Conservation (phyloP, 2,888 invertebrate species). For the Lissocephala sabroskyi region DNA sequence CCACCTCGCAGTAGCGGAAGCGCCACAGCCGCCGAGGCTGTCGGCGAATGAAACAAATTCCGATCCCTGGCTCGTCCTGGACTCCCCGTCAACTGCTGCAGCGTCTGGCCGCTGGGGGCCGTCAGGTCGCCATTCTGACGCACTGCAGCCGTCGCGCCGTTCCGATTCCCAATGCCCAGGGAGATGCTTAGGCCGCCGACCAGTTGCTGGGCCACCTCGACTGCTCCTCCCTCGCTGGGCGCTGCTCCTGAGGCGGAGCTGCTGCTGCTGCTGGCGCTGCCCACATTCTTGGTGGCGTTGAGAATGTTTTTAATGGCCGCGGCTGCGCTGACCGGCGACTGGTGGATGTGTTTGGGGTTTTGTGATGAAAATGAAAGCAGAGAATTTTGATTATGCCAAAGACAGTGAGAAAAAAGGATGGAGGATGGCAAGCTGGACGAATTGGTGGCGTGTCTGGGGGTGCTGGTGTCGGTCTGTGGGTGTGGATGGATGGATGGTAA, state of each 20-base stretch:
- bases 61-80: conserved; percentile 72
- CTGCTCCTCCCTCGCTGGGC: conserved; percentile 18
- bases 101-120: conserved; percentile 55
- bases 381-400: conserved; percentile 30
- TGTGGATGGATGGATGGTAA: conserved; percentile 10
- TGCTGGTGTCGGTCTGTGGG: conserved; percentile 12
- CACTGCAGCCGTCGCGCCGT: conserved; percentile 17
- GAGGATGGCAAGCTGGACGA: neutral
- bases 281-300: conserved; percentile 68
- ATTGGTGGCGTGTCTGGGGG: conserved; percentile 11
- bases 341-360: conserved; percentile 2
- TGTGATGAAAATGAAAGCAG: conserved; percentile 48
- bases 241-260: conserved; percentile 18
- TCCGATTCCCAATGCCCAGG: conserved; percentile 57
- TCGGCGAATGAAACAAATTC: conserved; percentile 70
- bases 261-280: conserved; percentile 29
- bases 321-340: conserved; percentile 68
- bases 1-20: conserved; percentile 72
- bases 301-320: conserved; percentile 67
- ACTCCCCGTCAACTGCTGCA: conserved; percentile 71
- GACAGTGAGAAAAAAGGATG: neutral
- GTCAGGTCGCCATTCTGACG: conserved; percentile 44
- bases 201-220: conserved; percentile 59
- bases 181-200: conserved; percentile 66
- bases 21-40: conserved; percentile 67